Conservation (phyloP, 2,888 invertebrate genomes). For the Dorcus hopei region DNA sequence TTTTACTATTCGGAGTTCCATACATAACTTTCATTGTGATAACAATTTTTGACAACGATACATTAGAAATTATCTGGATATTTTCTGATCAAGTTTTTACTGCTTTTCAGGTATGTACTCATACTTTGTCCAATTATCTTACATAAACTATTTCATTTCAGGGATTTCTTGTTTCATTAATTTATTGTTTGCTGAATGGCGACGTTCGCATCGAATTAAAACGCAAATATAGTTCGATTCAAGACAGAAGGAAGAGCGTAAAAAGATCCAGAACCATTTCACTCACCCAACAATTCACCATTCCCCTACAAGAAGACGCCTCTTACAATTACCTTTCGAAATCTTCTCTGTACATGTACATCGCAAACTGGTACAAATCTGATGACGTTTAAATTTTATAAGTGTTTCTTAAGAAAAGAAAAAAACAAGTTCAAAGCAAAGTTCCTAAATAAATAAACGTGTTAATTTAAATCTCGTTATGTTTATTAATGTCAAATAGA, state of each 20-base stretch:
- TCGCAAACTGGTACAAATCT: conserved; percentile 5
- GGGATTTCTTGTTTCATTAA: conserved; percentile 62
- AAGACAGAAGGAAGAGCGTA: conserved; percentile 20
- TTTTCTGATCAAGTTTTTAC: conserved; percentile 64
- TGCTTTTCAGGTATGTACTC: conserved; percentile 59
- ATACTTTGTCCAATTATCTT: neutral
- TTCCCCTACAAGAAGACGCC: conserved; percentile 27
- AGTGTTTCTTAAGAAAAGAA: neutral
- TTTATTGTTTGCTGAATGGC: conserved; percentile 63
- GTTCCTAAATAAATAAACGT: conserved; percentile 4
- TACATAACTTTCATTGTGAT: conserved; percentile 58
- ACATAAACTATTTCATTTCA: conserved; percentile 36
- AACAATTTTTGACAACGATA: conserved; percentile 47
- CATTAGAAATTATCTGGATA: conserved; percentile 59
- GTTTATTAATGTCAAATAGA: conserved; percentile 15
- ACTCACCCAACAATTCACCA: conserved; percentile 28
- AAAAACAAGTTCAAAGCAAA: no score
- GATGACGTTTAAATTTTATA: neutral
- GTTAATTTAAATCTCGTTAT: conserved; percentile 7
- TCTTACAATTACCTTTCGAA: conserved; percentile 4
- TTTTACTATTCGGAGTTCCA: conserved; percentile 66
- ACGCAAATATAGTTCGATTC: conserved; percentile 35
- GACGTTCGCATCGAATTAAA: conserved; percentile 57
- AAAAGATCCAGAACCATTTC: conserved; percentile 30
- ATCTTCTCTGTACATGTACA: neutral